phyloP scores from a whole-genome alignment of 2,888 invertebrate genomes.

The Eledona agricola region DNA sequence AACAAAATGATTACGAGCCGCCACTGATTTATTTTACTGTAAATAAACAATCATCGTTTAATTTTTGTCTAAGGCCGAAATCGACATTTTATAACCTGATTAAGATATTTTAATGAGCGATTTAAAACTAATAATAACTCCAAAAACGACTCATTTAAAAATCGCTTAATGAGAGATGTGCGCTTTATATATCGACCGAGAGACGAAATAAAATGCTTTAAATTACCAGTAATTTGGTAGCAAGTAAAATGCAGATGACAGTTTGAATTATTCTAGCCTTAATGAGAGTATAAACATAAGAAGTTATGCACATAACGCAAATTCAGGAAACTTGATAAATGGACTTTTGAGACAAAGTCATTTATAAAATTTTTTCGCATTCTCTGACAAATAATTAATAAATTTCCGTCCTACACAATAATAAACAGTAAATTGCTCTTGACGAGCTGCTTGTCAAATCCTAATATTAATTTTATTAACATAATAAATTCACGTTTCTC shows the following conservation, averaged over 20 bases:
- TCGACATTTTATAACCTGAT: too few species aligned
- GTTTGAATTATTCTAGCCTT: constrained; percentile 39
- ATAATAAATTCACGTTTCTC: constrained; percentile 1
- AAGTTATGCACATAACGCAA: constrained; percentile 40
- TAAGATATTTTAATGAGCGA: too few species aligned
- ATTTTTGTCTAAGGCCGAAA: too few species aligned
- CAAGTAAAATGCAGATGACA: constrained; percentile 40
- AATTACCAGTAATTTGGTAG: constrained; percentile 39
- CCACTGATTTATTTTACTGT: too few species aligned
- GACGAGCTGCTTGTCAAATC: constrained; percentile 9
- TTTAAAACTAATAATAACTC: constrained; percentile 12
- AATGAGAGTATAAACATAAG: constrained; percentile 40
- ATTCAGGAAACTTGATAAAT: constrained; percentile 38
- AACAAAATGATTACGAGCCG: too few species aligned
- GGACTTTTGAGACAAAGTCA: constrained; percentile 36
- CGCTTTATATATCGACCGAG: constrained; percentile 24
- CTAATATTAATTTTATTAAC: constrained; percentile 19
- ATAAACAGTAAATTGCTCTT: constrained; percentile 24
- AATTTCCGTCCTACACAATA: constrained; percentile 22
- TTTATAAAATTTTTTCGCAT: constrained; percentile 34
- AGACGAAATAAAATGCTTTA: constrained; percentile 35
- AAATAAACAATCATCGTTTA: too few species aligned
- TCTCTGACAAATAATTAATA: constrained; percentile 32
- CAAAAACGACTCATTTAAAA: constrained; percentile 23
- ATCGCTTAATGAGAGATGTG: constrained; percentile 25